A percentile compares a stretch with the other conserved stretches of the same genome.
phyloP scores from a whole-genome alignment of 1,140 invertebrate species.

The Euborellia annulipes region DNA sequence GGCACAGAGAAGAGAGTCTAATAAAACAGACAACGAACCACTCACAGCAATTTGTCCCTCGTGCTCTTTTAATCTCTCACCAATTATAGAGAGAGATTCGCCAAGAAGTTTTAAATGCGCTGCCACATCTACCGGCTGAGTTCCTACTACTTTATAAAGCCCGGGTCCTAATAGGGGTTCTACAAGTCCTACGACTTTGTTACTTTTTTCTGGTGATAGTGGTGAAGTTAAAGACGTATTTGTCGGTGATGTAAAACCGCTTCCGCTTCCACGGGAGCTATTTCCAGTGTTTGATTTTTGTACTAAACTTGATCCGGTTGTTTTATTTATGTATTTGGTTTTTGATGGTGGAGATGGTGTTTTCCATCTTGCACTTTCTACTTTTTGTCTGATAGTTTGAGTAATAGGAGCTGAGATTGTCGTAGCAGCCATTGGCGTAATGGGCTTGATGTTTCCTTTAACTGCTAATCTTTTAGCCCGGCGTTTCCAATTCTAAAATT shows the following conservation, averaged over 20 bases:
- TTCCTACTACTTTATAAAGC: slow-evolving; percentile 51
- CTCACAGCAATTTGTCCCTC: slow-evolving; percentile 91
- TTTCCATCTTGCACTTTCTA: slow-evolving; percentile 11
- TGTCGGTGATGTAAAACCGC: neutral
- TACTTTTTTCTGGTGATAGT: too few relatives aligned
- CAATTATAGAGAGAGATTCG: slow-evolving; percentile 85
- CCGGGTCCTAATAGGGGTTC: slow-evolving; percentile 22
- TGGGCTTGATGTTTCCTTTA: slow-evolving; percentile 28
- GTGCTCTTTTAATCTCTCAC: slow-evolving; percentile 79
- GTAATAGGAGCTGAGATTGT: too few relatives aligned
- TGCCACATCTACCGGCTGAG: slow-evolving; percentile 76
- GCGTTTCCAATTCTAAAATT: slow-evolving; percentile 51
- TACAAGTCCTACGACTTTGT: slow-evolving; percentile 8
- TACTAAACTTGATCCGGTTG: slow-evolving; percentile 11
- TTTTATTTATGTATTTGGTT: slow-evolving; percentile 29
- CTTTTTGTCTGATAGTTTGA: too few relatives aligned
- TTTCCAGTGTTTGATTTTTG: slow-evolving; percentile 11
- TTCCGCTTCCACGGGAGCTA: neutral
- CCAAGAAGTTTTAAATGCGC: slow-evolving; percentile 85
- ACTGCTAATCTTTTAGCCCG: slow-evolving; percentile 52
- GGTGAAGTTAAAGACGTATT: neutral
- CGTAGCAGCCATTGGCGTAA: too few relatives aligned
- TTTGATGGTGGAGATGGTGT: slow-evolving; percentile 8
- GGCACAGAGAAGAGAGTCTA: slow-evolving; percentile 88
- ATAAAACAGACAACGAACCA: slow-evolving; percentile 80